Evolutionary conservation across 2,888 invertebrate genomes (phyloP).

Genomic region (Troilus luridus): DNA sequence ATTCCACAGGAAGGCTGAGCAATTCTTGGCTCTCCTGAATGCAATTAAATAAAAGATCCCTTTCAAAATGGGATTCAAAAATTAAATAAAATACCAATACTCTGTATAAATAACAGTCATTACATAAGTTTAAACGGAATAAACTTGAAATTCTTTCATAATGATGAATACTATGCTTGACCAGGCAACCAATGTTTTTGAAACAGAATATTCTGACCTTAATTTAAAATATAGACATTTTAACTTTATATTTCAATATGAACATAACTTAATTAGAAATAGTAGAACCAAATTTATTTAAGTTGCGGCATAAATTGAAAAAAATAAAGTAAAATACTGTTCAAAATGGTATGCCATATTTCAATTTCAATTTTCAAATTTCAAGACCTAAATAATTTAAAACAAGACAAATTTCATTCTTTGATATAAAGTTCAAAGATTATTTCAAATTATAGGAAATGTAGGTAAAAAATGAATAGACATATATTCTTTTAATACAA

Average conservation of each 20-base stretch:
- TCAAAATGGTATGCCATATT: neutral
- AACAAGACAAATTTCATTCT: neutral
- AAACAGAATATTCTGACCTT: neutral
- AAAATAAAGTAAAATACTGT: neutral
- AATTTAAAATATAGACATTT: neutral
- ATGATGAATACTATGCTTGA: neutral
- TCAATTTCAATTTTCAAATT: no score
- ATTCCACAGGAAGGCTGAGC: neutral
- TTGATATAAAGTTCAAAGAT: neutral
- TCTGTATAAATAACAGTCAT: neutral
- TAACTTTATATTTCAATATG: neutral
- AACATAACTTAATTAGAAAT: neutral
- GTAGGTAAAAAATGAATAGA: conserved; percentile 5
- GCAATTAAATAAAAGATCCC: no score
- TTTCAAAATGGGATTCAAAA: neutral
- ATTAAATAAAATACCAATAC: neutral
- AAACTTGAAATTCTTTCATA: neutral
- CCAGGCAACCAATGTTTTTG: neutral
- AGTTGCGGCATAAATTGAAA: neutral
- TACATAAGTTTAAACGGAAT: neutral
- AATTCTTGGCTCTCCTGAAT: neutral
- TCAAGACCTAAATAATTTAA: no score
- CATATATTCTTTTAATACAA: conserved; percentile 50
- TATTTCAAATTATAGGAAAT: conserved; percentile 12
- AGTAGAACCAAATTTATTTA: neutral